These are phyloP conservation scores for Choreutis nemorana DNA, from an alignment of 2,888 invertebrate genomes.

Conservation along the genomic window DNA sequence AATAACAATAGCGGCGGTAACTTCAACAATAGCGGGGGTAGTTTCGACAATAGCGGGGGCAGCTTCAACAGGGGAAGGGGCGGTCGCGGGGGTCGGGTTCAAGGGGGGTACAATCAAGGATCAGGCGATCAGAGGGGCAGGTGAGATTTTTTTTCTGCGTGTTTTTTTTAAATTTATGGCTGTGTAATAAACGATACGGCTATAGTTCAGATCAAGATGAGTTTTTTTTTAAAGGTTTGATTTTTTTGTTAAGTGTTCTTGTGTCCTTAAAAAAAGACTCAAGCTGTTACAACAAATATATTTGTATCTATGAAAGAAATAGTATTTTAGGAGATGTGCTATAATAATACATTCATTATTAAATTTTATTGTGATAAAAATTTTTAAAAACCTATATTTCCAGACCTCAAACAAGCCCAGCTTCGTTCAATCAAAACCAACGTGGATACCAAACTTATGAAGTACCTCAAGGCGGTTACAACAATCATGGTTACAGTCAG, in stretches of 20 bases:
- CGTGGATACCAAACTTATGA: constrained; percentile 43
- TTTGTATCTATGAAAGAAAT: too few relatives aligned
- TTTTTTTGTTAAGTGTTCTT: too few relatives aligned
- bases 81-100: constrained; percentile 32
- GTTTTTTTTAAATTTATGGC: too few relatives aligned
- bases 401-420: constrained; percentile 36
- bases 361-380: neutral
- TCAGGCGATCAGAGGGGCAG: too few relatives aligned
- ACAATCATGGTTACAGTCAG: constrained; percentile 11
- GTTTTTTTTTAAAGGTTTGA: too few relatives aligned
- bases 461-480: constrained; percentile 41
- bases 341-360: neutral
- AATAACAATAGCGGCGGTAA: constrained; percentile 26
- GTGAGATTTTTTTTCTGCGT: too few relatives aligned
- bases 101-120: constrained; percentile 37
- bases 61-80: constrained; percentile 16
- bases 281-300: too few relatives aligned
- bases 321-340: constrained; percentile 1
- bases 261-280: too few relatives aligned
- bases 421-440: constrained; percentile 20
- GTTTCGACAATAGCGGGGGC: constrained; percentile 14
- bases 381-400: constrained; percentile 8
- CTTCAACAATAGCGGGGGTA: constrained; percentile 21
- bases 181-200: too few relatives aligned
- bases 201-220: too few relatives aligned